Evolutionary conservation across 2,888 invertebrate genomes (phyloP), one percentile per base, ranked within the genome.

Genomic region (Epistrophella euchroma): DNA sequence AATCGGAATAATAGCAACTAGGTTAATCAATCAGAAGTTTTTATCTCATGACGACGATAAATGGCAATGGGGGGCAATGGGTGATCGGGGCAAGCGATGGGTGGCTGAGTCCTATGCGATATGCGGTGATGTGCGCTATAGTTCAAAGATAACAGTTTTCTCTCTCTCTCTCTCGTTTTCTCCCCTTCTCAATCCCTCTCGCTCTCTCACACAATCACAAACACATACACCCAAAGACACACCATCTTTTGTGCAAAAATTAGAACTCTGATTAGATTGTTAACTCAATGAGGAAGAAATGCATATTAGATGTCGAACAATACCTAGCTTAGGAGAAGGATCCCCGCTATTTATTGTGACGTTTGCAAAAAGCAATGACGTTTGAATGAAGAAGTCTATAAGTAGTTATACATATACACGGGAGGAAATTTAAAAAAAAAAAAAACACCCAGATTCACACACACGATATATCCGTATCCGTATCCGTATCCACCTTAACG

Each of bases 11-110:
- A 75, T 58, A 82, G 78, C 81, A 86, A 82, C 77, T 86, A 66
- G 86, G 86, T 86, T 86, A 86, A 82, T 86, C 86, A 86, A 86
- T 86, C 86, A 82, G 81, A 58, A 70, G 56, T 75, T 68, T 68
- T 40, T 68, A 78, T 77, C 74, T 82, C 66, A 45, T 56, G 68
- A 77, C 62, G 43, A 70, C 66, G 47, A 66, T 66, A 66, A 62
- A 47, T 43, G 35, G 52, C 47, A 62, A 47, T 43, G 35, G 52
- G 68, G 68, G 60, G 37, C 68, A 68, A n/a, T 68, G 68, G 68
- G 68, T 68, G 50, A 25, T 60, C 37, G 56, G 13, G 37, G 19
- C n/a, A 35, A 35, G 32, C 6, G 28, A 28, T 40, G 75, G 71
- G 43, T 40, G 32, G 55, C 35, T 19, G 25, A 40, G 40, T 43